Base-by-base conservation (phyloP, 2,888 invertebrate species). In the Entomobrya multifasciata region DNA sequence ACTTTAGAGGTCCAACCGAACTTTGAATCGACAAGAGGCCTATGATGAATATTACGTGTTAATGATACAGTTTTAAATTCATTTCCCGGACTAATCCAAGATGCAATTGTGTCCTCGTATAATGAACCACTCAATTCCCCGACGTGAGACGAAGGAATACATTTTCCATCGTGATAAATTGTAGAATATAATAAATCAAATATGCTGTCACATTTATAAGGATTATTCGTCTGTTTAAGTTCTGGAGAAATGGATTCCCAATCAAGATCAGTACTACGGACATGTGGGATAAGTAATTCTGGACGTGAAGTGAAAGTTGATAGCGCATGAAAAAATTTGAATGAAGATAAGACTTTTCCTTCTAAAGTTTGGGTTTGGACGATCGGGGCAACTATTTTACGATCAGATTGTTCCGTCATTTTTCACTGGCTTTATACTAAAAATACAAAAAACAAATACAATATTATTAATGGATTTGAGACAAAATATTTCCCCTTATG, bases 241-340 rank as follows among this genome's bases (percentile, higher is more conserved):
- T 13, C 36, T 8, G 79, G 36, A n/a, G 74, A n/a, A 1, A 78
- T 6, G 13, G 72, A 74, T 41, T 30, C 17, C 67, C 82, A 74
- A 15, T 78, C 70, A 27, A 80, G 25, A 36, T 70, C 83, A 17
- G 80, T 80, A 30, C 87, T 82, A 20, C 80, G 86, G 22, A 80
- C 41, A 44, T 80, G 81, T 1, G 80, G 81, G 25, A 81, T 49
- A 8, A 86, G n/a, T 3, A 81, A 25, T 17, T 86, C 86, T 8
- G 86, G 86, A 25, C 81, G 76, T 6, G 86, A 65, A 1, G 86
- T 30, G n/a, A 81, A 65, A 0, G 86, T 81, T n/a, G 80, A 81
- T 47, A 81, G 52, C 1, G 81, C 80, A 47, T 80, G 44, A 27
- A 70, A 80, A 70, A 77, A 81, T 60, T 81, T 80, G 13, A 60